phyloP scores from a whole-genome alignment of 2,797 vertebrate species.

The Urosaurus nigricauda region DNA sequence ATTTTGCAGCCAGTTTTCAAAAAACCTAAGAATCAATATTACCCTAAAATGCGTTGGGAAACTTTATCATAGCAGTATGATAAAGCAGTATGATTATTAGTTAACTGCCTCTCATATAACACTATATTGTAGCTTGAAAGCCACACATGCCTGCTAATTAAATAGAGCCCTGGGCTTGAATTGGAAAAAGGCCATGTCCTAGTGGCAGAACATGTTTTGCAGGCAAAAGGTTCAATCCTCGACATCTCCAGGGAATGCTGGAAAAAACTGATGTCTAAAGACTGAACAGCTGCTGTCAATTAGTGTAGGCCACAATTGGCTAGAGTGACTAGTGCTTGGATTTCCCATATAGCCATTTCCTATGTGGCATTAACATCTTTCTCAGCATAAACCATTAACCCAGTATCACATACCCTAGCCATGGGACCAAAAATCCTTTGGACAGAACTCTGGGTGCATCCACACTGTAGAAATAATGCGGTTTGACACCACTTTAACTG shows the following conservation, averaged over 20 bases:
- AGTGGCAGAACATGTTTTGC: not conserved
- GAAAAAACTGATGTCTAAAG: not conserved
- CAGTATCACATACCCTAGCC: not conserved
- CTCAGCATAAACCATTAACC: not conserved
- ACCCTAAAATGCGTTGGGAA: not conserved
- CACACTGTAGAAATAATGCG: too few species aligned
- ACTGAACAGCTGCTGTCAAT: not conserved
- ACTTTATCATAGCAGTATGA: not conserved
- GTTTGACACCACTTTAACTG: too few species aligned
- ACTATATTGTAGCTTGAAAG: not conserved
- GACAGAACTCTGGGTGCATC: too few species aligned
- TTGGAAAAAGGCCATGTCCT: not conserved
- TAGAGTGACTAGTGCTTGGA: not conserved
- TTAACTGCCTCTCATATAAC: not conserved
- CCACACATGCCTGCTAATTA: not conserved
- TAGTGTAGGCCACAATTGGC: too few species aligned
- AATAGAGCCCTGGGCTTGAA: not conserved
- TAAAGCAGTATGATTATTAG: not conserved
- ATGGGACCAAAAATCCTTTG: not conserved
- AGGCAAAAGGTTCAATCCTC: not conserved
- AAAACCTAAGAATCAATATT: constrained; percentile 1
- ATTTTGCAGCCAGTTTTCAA: not conserved
- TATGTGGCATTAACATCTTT: not conserved
- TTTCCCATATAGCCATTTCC: too few species aligned
- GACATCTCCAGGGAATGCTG: not conserved